Evolutionary conservation across 1,140 invertebrate species (phyloP).

Genomic region (Drosophila carrolli): DNA sequence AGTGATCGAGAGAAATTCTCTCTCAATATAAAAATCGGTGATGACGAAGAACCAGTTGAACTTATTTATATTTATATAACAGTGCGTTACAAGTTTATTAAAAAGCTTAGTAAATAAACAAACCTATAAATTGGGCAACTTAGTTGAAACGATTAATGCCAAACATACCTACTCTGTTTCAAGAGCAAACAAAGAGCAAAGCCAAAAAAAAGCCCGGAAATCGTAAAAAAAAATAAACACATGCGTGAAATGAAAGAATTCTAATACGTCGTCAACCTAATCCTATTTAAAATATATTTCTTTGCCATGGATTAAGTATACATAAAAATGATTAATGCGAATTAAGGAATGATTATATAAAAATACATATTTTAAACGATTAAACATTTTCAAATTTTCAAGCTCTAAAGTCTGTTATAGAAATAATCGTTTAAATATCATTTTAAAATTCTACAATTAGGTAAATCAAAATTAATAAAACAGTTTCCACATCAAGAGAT

Average conservation of each 20-base stretch:
- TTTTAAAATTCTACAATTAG: no score
- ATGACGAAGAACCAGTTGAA: neutral
- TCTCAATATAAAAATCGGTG: conserved; percentile 4
- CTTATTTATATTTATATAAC: conserved; percentile 12
- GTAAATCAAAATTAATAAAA: no score
- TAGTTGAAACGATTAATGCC: neutral
- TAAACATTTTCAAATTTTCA: no score
- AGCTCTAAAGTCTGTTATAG: no score
- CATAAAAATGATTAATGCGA: neutral
- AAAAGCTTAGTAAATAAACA: conserved; percentile 8
- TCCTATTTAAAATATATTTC: conserved; percentile 3
- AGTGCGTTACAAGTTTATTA: neutral
- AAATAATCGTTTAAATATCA: no score
- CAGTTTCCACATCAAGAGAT: no score
- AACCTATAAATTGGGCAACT: conserved; percentile 28
- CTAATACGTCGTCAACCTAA: conserved; percentile 4
- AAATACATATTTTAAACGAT: no score
- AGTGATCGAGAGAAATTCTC: conserved; percentile 5
- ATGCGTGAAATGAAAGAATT: conserved; percentile 1
- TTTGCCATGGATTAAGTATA: neutral
- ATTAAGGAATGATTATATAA: no score
- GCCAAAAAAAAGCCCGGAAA: neutral
- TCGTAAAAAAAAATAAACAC: conserved; percentile 16
- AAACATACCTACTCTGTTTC: neutral
- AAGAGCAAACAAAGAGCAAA: conserved; percentile 16